phyloP scores from a whole-genome alignment of 1,140 invertebrate species.

The Daktulosphaira vitifoliae region DNA sequence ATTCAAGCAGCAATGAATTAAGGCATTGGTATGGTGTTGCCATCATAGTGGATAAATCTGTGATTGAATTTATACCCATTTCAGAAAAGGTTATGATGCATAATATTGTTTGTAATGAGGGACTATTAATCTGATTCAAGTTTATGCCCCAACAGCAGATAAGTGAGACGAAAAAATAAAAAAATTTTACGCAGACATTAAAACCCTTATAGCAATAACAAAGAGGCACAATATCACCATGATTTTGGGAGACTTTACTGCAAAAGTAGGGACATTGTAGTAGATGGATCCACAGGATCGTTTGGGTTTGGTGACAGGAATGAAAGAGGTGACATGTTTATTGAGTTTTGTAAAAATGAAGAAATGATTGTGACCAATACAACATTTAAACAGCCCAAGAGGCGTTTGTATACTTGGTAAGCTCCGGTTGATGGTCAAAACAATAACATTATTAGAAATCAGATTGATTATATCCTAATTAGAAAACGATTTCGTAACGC shows the following conservation, averaged over 20 bases:
- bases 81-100: slow-evolving; percentile 35
- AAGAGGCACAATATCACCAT: slow-evolving; percentile 34
- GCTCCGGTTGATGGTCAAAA: slow-evolving; percentile 28
- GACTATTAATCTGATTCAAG: slow-evolving; percentile 40
- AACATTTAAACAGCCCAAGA: slow-evolving; percentile 39
- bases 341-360: slow-evolving; percentile 41
- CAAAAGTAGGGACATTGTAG: slow-evolving; percentile 35
- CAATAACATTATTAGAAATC: slow-evolving; percentile 41
- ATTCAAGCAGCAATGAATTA: slow-evolving; percentile 4
- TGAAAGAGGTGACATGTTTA: slow-evolving; percentile 39
- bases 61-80: slow-evolving; percentile 8
- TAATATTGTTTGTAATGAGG: slow-evolving; percentile 26
- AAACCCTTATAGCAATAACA: slow-evolving; percentile 20
- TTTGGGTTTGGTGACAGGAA: slow-evolving; percentile 40
- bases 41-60: slow-evolving; percentile 31
- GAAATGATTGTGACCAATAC: slow-evolving; percentile 40
- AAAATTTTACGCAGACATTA: slow-evolving; percentile 36
- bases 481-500: slow-evolving; percentile 40
- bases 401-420: slow-evolving; percentile 42
- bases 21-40: slow-evolving; percentile 34
- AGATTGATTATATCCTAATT: slow-evolving; percentile 42
- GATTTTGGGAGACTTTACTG: slow-evolving; percentile 40
- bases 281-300: slow-evolving; percentile 11
- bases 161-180: slow-evolving; percentile 38
- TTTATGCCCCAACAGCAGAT: slow-evolving; percentile 41